These are phyloP conservation scores for Ormyrus rosae DNA, from an alignment of 2,888 invertebrate species.

Conservation along the genomic window DNA sequence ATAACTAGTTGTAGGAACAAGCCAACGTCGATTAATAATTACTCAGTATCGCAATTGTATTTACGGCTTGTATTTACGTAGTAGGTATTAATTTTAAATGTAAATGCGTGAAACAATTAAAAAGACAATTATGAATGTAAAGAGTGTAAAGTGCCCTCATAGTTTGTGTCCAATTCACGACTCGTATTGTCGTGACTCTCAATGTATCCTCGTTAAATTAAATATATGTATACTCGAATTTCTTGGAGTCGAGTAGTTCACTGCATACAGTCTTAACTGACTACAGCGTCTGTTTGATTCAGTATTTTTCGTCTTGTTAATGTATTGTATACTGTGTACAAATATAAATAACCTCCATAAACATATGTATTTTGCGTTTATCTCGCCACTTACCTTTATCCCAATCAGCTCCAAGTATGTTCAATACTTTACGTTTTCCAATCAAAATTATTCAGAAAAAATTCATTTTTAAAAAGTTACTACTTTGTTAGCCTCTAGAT, in stretches of 20 bases:
- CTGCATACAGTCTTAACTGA: conserved; percentile 52
- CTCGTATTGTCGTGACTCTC: neutral
- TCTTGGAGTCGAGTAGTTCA: neutral
- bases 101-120: conserved; percentile 1
- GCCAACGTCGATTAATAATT: conserved; percentile 21
- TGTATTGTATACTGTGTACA: conserved; percentile 66
- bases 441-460: neutral
- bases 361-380: neutral
- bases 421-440: neutral
- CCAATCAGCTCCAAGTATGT: neutral
- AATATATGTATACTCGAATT: conserved; percentile 11
- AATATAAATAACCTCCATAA: conserved; percentile 66
- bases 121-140: conserved; percentile 14
- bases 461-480: neutral
- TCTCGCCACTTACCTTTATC: neutral
- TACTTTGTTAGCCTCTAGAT: too few species aligned
- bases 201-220: conserved; percentile 30
- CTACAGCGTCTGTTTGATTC: conserved; percentile 68
- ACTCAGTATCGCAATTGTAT: conserved; percentile 41
- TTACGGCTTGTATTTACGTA: conserved; percentile 36
- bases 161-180: conserved; percentile 26
- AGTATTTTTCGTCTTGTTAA: conserved; percentile 71
- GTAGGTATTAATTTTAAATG: conserved; percentile 34
- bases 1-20: conserved; percentile 27
- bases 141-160: conserved; percentile 7